Evolutionary conservation across 30 jellyfish, hydroid and myxozoan species (phyloP), one percentile per base, ranked within the genome.

Genomic region (Cassiopea andromeda): DNA sequence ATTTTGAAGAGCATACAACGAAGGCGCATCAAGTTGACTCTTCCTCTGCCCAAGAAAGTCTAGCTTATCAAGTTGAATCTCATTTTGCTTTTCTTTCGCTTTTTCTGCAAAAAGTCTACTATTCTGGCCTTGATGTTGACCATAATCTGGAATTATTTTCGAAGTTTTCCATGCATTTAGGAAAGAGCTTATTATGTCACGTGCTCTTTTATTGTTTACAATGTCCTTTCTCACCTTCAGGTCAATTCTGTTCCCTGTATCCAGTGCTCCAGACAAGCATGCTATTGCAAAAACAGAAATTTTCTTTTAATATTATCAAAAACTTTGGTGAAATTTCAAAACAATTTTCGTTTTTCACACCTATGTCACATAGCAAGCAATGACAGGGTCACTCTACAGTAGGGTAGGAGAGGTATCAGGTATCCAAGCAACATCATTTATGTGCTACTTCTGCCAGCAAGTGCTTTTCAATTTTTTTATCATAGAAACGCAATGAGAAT

Each of bases 91-190:
- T 45, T 15, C 75, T 18, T 44, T 57, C 47, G 46, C 15, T 44
- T 50, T 47, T 48, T 60, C 68, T 15, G 9, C 45, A 15, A 67
- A 18, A 14, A 10, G 19, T 8, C 48, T 12, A 48, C 17, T 68
- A 17, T 74, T 48, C 44, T 46, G 79, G 16, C 6, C 59, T 17
- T 44, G 43, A 44, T 68, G 76, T 47, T 61, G 46, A 0, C 87
- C 90, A 61, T 91, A 48, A 48, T 91, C 89, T 45, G 97, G 97
- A 16, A 84, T 60, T 46, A 86, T 80, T 46, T 84, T 83, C 19
- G 97, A 91, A 68, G 92, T 71, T 84, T 91, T 86, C 92, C 92
- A 82, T 2, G 97, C 97, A 44, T 91, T 80, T 45, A 91, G 68
- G 19, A 91, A 91, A 8, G 97, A 86, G 44, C 91, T 86, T 19